phyloP scores from a whole-genome alignment of 2,797 vertebrate species.

The Poeciliopsis infans region DNA sequence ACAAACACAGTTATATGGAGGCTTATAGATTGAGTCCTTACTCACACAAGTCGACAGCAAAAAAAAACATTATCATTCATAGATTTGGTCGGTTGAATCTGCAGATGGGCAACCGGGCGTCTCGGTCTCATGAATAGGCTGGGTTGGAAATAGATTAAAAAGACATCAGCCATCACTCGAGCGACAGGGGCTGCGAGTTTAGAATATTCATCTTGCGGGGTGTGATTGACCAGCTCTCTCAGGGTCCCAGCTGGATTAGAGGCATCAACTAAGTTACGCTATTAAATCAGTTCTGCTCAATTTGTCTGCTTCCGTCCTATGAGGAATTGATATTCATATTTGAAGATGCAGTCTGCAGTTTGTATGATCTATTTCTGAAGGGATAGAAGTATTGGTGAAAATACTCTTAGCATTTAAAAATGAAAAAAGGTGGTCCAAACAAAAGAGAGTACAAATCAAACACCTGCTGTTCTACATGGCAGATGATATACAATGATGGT shows the following conservation, averaged over 20 bases:
- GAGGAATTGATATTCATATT: slow-evolving; percentile 38
- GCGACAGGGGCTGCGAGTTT: slow-evolving; percentile 36
- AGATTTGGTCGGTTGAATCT: slow-evolving; percentile 62
- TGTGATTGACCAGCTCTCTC: slow-evolving; percentile 54
- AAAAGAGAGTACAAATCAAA: neutral
- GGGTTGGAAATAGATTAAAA: slow-evolving; percentile 68
- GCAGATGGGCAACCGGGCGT: slow-evolving; percentile 43
- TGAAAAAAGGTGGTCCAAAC: neutral
- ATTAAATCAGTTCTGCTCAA: slow-evolving; percentile 55
- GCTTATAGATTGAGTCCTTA: slow-evolving; percentile 59
- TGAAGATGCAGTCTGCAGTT: slow-evolving; percentile 26
- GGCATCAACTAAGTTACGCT: slow-evolving; percentile 49
- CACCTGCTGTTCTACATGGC: neutral
- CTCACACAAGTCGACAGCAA: slow-evolving; percentile 51
- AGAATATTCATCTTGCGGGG: slow-evolving; percentile 50
- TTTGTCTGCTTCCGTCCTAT: slow-evolving; percentile 41
- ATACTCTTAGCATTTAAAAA: slow-evolving; percentile 6
- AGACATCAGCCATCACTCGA: slow-evolving; percentile 57
- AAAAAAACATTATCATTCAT: slow-evolving; percentile 73
- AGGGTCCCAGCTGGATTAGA: slow-evolving; percentile 48
- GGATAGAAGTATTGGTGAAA: neutral
- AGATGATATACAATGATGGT: neutral
- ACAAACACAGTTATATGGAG: slow-evolving; percentile 46
- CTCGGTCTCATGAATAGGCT: slow-evolving; percentile 59
- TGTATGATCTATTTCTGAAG: slow-evolving; percentile 17